These are phyloP conservation scores for Nomada ruficornis DNA, from an alignment of 2,888 invertebrate species.

Conservation along the genomic window DNA sequence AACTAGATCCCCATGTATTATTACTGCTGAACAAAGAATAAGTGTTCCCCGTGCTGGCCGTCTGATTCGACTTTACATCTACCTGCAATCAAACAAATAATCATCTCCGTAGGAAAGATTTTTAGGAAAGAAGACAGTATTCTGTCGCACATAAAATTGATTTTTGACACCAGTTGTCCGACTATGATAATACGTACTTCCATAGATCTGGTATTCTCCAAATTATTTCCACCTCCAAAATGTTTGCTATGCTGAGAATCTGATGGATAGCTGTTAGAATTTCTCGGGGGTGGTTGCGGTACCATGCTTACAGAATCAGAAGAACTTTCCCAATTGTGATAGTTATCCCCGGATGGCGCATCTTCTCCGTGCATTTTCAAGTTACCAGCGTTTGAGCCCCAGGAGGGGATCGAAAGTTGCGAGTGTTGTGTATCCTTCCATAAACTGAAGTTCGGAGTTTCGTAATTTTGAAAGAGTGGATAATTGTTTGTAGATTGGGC, in stretches of 20 bases:
- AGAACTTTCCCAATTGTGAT: constrained; percentile 77
- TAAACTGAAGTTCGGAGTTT: constrained; percentile 76
- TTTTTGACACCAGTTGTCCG: not conserved
- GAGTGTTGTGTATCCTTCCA: constrained; percentile 80
- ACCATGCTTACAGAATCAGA: constrained; percentile 66
- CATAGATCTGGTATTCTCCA: constrained; percentile 74
- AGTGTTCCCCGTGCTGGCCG: constrained; percentile 82
- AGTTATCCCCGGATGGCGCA: constrained; percentile 67
- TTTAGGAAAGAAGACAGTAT: too few relatives aligned
- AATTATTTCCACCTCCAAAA: constrained; percentile 71
- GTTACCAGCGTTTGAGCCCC: constrained; percentile 70
- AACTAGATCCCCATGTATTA: constrained; percentile 71
- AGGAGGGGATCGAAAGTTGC: constrained; percentile 78
- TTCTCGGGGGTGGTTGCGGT: constrained; percentile 69
- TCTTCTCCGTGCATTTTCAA: constrained; percentile 72
- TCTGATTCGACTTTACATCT: constrained; percentile 82
- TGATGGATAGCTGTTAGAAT: constrained; percentile 75
- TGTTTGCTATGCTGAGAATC: constrained; percentile 69
- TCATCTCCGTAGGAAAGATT: too few relatives aligned
- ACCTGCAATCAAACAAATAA: constrained; percentile 71
- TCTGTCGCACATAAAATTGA: not conserved
- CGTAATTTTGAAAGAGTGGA: constrained; percentile 76
- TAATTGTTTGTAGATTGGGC: constrained; percentile 71
- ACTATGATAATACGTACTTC: constrained; percentile 68
- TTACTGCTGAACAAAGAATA: constrained; percentile 87